Base-by-base conservation (phyloP, 2,113 vertebrate species). In the Dromas ardeola region DNA sequence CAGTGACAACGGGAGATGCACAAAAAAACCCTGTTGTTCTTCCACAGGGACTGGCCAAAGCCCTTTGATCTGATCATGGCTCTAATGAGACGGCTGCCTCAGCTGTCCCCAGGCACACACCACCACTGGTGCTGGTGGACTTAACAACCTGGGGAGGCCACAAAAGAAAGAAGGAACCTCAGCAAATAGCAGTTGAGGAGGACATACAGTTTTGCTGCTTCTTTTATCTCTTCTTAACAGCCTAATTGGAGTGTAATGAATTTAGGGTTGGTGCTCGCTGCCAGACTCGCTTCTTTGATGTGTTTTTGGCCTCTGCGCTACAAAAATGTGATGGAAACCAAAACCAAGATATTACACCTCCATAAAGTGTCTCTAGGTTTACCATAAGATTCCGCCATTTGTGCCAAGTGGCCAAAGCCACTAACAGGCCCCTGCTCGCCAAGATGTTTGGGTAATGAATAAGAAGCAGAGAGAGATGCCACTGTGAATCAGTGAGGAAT, bases 361-460 rank as follows among this genome's bases (percentile, higher is more conserved):
- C 81, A 95, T 96, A 97, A 97, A 97, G 96, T 97, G 96, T 97
- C 95, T 97, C 94, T 85, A 91, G 95, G 95, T 95, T 97, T 97
- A 97, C 97, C 97, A 96, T 95, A 92, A 97, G 93, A 98, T 97
- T 97, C 97, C 96, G 15, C 18, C 36, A 5, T 58, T 86, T 82
- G 92, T 94, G 97, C 97, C 97, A 98, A 97, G 94, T 81, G 95
- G 95, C 95, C 96, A 96, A 97, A 97, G 93, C 96, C 96, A 97
- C 96, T 96, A 98, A 97, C 94, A 97, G 94, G 85, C 88, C 15
- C 11, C 53, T 73, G 82, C 89, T 96, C 15, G 79, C 95, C 96
- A 96, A 97, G 96, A 96, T 96, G 80, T 52, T 96, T 97, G 96
- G 93, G 93, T 81, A 95, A 96, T 97, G 97, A 97, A 94, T 98